Conservation (phyloP, 2,888 invertebrate species). For the Melikaiella ostensackeni region DNA sequence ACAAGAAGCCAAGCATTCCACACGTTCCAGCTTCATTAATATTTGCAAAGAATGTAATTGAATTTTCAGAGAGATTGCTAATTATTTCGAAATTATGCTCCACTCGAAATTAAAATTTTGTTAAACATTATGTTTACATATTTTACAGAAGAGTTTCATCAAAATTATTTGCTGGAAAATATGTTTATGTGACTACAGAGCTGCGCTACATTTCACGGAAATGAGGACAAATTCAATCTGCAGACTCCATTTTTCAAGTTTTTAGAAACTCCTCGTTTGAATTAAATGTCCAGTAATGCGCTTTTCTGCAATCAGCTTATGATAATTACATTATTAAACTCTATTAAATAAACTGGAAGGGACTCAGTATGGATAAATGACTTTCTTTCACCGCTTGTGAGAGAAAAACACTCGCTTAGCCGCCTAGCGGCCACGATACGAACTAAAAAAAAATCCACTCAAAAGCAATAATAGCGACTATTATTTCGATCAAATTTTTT, state of each 20-base stretch:
- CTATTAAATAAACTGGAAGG: too few relatives aligned
- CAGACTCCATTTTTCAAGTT: too few relatives aligned
- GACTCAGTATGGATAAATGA: too few relatives aligned
- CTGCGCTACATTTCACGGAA: not conserved
- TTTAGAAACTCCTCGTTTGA: too few relatives aligned
- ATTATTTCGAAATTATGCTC: not conserved
- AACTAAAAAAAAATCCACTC: not conserved
- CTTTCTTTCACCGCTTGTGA: too few relatives aligned
- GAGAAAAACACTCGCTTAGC: too few relatives aligned
- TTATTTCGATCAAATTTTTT: not conserved
- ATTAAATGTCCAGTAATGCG: too few relatives aligned
- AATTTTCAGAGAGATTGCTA: conserved; percentile 7
- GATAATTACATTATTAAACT: too few relatives aligned
- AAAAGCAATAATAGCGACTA: not conserved
- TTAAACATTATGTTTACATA: not conserved
- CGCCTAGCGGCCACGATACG: not conserved
- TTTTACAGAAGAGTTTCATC: not conserved
- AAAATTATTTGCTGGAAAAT: not conserved
- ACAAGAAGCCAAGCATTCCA: conserved; percentile 29
- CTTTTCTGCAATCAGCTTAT: too few relatives aligned
- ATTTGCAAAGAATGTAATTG: conserved; percentile 31
- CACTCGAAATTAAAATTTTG: not conserved
- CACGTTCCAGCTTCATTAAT: conserved; percentile 33
- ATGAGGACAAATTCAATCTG: not conserved
- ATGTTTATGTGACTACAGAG: not conserved